Evolutionary conservation across 2,113 vertebrate genomes (phyloP), one percentile per base, ranked within the genome.

Genomic region (Candoia aspera): DNA sequence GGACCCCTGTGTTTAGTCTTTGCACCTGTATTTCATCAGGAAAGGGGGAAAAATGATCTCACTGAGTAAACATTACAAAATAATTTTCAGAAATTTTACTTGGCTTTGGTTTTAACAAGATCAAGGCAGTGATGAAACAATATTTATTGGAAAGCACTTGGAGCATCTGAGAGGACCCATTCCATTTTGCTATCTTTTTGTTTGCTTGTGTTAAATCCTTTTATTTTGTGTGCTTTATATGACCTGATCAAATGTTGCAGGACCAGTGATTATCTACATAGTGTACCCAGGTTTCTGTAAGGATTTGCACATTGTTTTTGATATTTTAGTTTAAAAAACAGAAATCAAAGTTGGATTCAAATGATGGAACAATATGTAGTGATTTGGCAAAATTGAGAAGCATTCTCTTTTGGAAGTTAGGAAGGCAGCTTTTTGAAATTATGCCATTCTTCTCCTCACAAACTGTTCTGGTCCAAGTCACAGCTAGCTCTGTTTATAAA

Each of bases 11-110:
- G 91, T 95, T 97, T 96, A 95, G 93, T 92, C 93, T 96, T 97
- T 95, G 94, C 97, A 98, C 97, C 97, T 97, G 96, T 97, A 97
- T 97, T 97, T 97, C 97, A 97, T 97, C 96, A 96, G 94, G 89
- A 93, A 96, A 94, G 26, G 21, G 21, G 29, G 54, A 9, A 17
- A 2, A 49, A 96, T 97, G 97, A 98, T 96, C 95, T 97, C 96
- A 97, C 94, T 96, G 95, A 93, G 94, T 96, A 97, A 98, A 97
- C 96, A 97, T 96, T 97, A 94, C 94, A 95, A 96, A 97, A 96
- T 95, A 95, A 96, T 97, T 96, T 97, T 96, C 95, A 96, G 90
- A 97, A 97, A 95, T 97, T 97, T 97, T 95, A 92, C 95, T 97
- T 97, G 97, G 97, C 97, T 96, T 60, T 88, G 91, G 88, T 57